phyloP scores from a whole-genome alignment of 1,140 invertebrate genomes.

The Mya arenaria region DNA sequence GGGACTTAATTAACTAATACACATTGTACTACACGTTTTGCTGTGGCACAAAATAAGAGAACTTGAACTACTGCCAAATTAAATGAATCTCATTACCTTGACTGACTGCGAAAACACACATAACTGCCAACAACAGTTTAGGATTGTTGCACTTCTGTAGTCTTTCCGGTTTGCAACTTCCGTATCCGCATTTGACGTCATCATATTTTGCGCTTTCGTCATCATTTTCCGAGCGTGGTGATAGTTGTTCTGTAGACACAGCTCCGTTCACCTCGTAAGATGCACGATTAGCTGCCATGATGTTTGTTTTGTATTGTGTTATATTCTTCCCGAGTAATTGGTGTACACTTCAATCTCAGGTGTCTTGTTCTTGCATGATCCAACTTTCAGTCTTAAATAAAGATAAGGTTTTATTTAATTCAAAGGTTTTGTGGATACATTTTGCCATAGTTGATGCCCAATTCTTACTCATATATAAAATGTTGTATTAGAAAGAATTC shows the following conservation, averaged over 20 bases:
- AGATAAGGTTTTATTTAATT: too few species aligned
- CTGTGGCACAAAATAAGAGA: not conserved
- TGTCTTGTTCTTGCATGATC: too few species aligned
- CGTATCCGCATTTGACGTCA: conserved; percentile 56
- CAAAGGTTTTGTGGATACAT: too few species aligned
- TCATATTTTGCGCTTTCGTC: not conserved
- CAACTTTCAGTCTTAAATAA: too few species aligned
- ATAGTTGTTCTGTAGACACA: not conserved
- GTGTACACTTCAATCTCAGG: too few species aligned
- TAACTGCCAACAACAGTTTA: conserved; percentile 90
- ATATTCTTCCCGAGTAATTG: not conserved
- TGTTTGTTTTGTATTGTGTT: too few species aligned
- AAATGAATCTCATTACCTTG: conserved; percentile 86
- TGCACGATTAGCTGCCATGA: too few species aligned
- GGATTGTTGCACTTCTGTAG: conserved; percentile 88
- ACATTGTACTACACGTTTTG: not conserved
- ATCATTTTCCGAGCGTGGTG: not conserved
- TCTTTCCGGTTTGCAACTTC: conserved; percentile 77
- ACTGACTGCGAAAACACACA: conserved; percentile 90
- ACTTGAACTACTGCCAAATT: too few species aligned
- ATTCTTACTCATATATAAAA: too few species aligned
- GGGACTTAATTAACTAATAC: not conserved
- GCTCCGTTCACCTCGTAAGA: not conserved
- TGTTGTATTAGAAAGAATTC: too few species aligned
- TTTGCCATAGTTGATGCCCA: too few species aligned